phyloP scores from a whole-genome alignment of 2,797 vertebrate genomes.

The Crocodylus rhombifer region DNA sequence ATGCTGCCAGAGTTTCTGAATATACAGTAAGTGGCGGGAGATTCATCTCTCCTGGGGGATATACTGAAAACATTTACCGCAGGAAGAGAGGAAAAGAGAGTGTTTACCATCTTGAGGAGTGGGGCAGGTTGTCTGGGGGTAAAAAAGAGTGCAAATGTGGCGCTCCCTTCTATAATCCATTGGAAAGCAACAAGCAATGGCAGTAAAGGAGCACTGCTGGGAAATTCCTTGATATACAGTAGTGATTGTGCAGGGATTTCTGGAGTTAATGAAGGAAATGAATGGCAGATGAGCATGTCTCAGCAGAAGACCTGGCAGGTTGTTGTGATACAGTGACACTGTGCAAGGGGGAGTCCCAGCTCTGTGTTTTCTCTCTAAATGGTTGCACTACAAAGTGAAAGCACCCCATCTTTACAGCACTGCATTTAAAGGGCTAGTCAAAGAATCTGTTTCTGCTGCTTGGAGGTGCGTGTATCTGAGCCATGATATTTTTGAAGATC shows the following conservation, averaged over 20 bases:
- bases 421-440: background rate
- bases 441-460: background rate
- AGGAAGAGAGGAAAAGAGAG: background rate
- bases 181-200: background rate
- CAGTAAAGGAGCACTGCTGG: background rate
- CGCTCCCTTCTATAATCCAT: background rate
- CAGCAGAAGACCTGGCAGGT: background rate
- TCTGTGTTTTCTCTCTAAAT: background rate
- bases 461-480: background rate
- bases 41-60: background rate
- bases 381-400: background rate
- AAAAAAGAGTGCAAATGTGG: background rate
- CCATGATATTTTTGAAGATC: background rate
- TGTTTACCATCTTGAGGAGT: background rate
- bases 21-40: background rate
- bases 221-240: background rate
- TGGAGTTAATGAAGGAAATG: background rate
- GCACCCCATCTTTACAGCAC: background rate
- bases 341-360: background rate
- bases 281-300: background rate
- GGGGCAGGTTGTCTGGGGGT: too few species aligned
- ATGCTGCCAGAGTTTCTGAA: constrained; percentile 12
- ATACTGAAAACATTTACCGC: background rate
- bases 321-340: background rate
- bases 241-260: background rate